phyloP scores from a whole-genome alignment of 1,140 invertebrate species.

The Pentalonia nigronervosa region DNA sequence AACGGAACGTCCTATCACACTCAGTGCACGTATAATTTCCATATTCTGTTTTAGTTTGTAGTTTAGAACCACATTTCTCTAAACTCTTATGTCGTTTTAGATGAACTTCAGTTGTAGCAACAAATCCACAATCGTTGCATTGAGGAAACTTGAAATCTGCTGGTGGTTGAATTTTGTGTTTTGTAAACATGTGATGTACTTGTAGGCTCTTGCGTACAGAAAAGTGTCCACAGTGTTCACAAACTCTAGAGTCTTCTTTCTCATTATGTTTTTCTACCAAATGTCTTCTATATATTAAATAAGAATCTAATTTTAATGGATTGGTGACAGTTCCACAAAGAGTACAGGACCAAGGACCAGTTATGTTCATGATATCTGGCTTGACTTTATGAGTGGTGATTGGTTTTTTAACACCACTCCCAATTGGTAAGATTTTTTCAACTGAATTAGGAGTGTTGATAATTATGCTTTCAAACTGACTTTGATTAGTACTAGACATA shows the following conservation, averaged over 20 bases:
- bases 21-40: conserved; percentile 62
- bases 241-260: conserved; percentile 79
- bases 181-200: conserved; percentile 81
- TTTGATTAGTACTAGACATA: conserved; percentile 68
- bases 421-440: conserved; percentile 2
- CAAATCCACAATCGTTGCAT: conserved; percentile 77
- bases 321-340: conserved; percentile 72
- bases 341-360: conserved; percentile 75
- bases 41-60: neutral
- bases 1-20: conserved; percentile 52
- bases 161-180: conserved; percentile 79
- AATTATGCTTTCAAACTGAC: conserved; percentile 52
- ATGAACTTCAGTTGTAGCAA: conserved; percentile 74
- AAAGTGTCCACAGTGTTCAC: conserved; percentile 84
- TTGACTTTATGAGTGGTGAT: conserved; percentile 58
- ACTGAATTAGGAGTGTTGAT: conserved; percentile 50
- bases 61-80: neutral
- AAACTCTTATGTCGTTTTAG: conserved; percentile 69
- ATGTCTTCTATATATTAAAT: conserved; percentile 80
- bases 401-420: conserved; percentile 33
- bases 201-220: conserved; percentile 78
- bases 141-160: conserved; percentile 76
- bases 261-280: conserved; percentile 82
- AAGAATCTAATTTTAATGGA: conserved; percentile 75
- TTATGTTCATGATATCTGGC: conserved; percentile 62